These are phyloP conservation scores for Ochlodes sylvanus DNA, from an alignment of 2,888 invertebrate genomes.

Conservation along the genomic window DNA sequence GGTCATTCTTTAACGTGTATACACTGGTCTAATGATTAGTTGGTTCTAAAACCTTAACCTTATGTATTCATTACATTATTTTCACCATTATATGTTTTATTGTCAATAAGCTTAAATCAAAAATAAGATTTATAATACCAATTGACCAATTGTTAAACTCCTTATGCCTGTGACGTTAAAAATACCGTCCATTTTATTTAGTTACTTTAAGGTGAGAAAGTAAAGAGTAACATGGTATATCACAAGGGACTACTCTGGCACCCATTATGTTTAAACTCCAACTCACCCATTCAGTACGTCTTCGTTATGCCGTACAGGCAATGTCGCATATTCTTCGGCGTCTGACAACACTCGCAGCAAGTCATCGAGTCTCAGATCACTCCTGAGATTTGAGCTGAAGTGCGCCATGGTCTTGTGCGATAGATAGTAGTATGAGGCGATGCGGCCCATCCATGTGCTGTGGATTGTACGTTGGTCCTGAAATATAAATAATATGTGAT, in stretches of 20 bases:
- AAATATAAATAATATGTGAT: conserved; percentile 5
- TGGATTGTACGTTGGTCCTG: conserved; percentile 86
- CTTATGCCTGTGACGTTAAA: too few species aligned
- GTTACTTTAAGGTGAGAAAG: background rate
- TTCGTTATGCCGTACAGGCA: conserved; percentile 99
- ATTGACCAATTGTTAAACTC: too few species aligned
- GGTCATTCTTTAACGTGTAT: too few species aligned
- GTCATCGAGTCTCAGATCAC: conserved; percentile 88
- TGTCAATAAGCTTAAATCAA: too few species aligned
- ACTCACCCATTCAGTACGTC: conserved; percentile 94
- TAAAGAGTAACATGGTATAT: background rate
- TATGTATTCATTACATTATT: too few species aligned
- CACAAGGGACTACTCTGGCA: background rate
- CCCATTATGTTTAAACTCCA: conserved; percentile 47
- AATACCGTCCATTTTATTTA: too few species aligned
- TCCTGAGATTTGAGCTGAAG: conserved; percentile 89
- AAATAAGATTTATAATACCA: too few species aligned
- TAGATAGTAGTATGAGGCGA: conserved; percentile 98
- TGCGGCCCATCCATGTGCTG: conserved; percentile 94
- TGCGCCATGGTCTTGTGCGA: conserved; percentile 95
- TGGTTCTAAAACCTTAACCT: too few species aligned
- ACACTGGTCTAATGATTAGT: too few species aligned
- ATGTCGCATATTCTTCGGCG: conserved; percentile 94
- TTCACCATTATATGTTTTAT: too few species aligned
- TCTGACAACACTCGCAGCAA: conserved; percentile 92